Conservation (phyloP, 2,797 vertebrate genomes). For the Lates japonicus region DNA sequence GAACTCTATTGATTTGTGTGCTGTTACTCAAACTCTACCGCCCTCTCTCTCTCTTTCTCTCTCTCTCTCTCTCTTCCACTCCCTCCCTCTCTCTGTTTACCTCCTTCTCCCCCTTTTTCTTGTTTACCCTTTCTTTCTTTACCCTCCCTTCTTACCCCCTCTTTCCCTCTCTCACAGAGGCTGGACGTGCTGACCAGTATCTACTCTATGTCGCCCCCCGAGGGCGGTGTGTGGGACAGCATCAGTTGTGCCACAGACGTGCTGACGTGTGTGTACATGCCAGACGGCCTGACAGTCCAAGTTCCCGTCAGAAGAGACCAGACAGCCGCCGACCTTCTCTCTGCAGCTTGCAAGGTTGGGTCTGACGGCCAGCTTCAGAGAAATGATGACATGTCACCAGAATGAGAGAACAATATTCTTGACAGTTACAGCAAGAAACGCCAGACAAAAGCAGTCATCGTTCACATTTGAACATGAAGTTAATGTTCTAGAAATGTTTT, state of each 20-base stretch:
- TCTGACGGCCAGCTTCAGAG: conserved; percentile 14
- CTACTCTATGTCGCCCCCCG: conserved; percentile 86
- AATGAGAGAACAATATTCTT: conserved; percentile 2
- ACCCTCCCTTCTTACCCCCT: neutral
- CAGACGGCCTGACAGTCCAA: conserved; percentile 86
- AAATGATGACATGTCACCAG: conserved; percentile 40
- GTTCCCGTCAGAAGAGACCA: conserved; percentile 89
- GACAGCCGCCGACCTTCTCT: conserved; percentile 89
- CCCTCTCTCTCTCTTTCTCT: conserved; percentile 16
- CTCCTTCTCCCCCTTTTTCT: conserved; percentile 7
- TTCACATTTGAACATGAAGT: neutral
- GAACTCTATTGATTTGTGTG: conserved; percentile 78
- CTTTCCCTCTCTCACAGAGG: conserved; percentile 72
- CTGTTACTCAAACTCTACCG: conserved; percentile 42
- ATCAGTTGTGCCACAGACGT: conserved; percentile 72
- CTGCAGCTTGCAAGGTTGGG: conserved; percentile 92
- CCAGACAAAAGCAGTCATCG: neutral
- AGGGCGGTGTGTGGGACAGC: conserved; percentile 85
- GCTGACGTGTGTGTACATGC: conserved; percentile 86
- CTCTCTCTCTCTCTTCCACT: conserved; percentile 8
- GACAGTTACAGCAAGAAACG: neutral
- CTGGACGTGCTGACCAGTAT: conserved; percentile 87
- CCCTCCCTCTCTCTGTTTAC: conserved; percentile 45
- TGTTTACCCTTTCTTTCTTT: neutral
- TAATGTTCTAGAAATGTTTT: neutral